Evolutionary conservation across 2,113 vertebrate species (phyloP).

Genomic region (Toxotes jaculatrix): DNA sequence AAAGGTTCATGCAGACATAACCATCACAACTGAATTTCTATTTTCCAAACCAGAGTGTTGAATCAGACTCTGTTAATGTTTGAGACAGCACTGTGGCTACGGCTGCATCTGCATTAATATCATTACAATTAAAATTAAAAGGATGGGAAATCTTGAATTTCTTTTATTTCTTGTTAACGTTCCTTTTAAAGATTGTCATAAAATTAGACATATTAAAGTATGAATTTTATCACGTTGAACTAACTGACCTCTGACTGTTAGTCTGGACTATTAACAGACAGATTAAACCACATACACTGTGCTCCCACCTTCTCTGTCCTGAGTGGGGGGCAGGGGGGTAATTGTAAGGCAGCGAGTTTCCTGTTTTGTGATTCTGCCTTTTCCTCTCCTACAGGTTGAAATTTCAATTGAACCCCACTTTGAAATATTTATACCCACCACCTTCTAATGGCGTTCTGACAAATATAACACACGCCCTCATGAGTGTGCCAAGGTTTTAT

Average conservation of each 20-base stretch:
- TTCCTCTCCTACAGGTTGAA: conserved; percentile 86
- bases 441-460: conserved; percentile 91
- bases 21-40: too few relatives aligned
- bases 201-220: too few relatives aligned
- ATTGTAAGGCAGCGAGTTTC: conserved; percentile 13
- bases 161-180: too few relatives aligned
- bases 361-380: conserved; percentile 15
- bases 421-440: conserved; percentile 97
- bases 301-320: not conserved
- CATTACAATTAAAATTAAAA: too few relatives aligned
- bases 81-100: too few relatives aligned
- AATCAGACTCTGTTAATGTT: too few relatives aligned
- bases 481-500: conserved; percentile 97
- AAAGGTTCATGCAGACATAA: not conserved
- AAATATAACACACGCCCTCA: conserved; percentile 94
- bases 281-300: too few relatives aligned
- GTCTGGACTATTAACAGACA: not conserved
- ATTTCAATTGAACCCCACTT: conserved; percentile 92
- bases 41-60: too few relatives aligned
- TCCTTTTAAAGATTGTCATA: too few relatives aligned
- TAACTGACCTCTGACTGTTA: not conserved
- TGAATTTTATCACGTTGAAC: not conserved
- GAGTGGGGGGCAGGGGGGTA: too few relatives aligned
- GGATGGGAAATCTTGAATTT: too few relatives aligned
- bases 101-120: too few relatives aligned